phyloP scores from a whole-genome alignment of 2,797 vertebrate species.

The Myiotriccus ornatus region DNA sequence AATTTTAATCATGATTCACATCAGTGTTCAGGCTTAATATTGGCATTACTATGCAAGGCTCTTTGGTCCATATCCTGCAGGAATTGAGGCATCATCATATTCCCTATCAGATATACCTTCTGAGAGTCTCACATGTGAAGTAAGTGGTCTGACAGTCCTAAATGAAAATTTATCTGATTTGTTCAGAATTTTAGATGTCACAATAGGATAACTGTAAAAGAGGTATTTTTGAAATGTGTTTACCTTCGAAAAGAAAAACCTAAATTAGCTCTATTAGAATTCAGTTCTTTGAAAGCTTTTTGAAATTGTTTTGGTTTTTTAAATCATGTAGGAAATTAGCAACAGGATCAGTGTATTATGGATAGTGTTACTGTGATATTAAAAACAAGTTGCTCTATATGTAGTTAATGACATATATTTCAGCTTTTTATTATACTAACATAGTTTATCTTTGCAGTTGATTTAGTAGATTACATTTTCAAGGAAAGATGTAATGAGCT shows the following conservation, averaged over 20 bases:
- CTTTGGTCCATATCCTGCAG: neutral
- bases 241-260: neutral
- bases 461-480: neutral
- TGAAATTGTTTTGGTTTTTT: neutral
- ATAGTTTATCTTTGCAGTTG: neutral
- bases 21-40: neutral
- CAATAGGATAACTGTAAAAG: neutral
- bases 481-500: neutral
- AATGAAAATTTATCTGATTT: neutral
- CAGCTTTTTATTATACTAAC: neutral
- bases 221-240: neutral
- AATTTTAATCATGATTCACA: neutral
- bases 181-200: neutral
- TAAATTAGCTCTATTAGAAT: neutral
- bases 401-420: neutral
- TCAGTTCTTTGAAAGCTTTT: neutral
- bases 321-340: neutral
- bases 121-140: neutral
- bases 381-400: neutral
- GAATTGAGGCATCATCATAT: neutral
- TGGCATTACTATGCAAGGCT: neutral
- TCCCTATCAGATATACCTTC: neutral
- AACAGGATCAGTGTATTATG: neutral
- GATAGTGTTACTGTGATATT: neutral
- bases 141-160: neutral